Conservation (phyloP, 2,113 vertebrate species). For the Oenanthe melanoleuca region DNA sequence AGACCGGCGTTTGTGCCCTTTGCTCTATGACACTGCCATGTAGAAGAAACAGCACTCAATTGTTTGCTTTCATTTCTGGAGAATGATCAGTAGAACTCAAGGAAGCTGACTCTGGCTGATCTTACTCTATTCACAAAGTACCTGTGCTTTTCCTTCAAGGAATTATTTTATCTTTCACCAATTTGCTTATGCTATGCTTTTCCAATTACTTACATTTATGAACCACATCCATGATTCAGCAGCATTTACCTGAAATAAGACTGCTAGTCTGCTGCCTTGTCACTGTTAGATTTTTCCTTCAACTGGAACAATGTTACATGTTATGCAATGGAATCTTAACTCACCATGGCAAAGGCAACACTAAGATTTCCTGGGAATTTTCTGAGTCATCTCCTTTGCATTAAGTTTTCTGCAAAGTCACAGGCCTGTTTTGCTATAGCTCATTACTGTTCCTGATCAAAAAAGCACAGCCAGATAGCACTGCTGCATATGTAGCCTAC, state of each 20-base stretch:
- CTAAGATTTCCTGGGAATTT: neutral
- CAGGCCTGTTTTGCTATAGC: neutral
- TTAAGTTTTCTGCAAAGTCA: neutral
- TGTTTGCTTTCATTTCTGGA: neutral
- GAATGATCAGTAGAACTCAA: neutral
- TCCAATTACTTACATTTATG: neutral
- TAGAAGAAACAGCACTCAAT: neutral
- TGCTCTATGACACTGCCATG: fast-evolving
- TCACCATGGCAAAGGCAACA: neutral
- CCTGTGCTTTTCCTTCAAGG: neutral
- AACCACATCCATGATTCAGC: neutral
- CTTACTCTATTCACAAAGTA: neutral
- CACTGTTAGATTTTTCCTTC: neutral
- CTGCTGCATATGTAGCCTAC: neutral
- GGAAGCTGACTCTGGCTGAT: neutral
- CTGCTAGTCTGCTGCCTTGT: neutral
- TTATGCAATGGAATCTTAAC: neutral
- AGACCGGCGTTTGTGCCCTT: fast-evolving
- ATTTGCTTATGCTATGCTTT: neutral
- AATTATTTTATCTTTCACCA: neutral
- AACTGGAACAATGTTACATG: neutral
- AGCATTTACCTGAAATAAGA: neutral
- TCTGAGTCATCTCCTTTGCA: neutral
- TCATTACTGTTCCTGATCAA: neutral
- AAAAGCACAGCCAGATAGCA: neutral